Conservation (phyloP, 2,113 vertebrate species). For the Genyomyrus donnyi region DNA sequence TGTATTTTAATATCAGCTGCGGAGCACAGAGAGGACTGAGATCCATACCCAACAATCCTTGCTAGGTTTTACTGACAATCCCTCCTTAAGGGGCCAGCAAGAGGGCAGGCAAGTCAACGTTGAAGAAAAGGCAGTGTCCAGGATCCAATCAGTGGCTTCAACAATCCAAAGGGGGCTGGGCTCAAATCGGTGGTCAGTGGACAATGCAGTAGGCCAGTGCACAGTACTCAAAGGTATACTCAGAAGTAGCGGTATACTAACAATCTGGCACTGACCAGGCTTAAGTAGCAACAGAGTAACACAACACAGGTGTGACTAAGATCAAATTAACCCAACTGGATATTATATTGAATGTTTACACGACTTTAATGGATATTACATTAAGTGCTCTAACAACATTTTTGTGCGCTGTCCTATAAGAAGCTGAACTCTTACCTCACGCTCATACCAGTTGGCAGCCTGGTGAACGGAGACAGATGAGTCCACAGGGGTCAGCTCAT, state of each 20-base stretch:
- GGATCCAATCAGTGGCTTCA: background rate
- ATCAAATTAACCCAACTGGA: background rate
- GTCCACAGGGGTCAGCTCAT: slow-evolving; percentile 83
- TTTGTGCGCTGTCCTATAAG: background rate
- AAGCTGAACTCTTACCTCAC: slow-evolving; percentile 75
- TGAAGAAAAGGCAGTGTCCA: background rate
- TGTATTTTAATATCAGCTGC: background rate
- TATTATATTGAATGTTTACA: too few species aligned
- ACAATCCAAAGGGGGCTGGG: background rate
- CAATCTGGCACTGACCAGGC: background rate
- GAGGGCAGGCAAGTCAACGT: background rate
- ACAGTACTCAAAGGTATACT: background rate
- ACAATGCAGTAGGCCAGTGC: background rate
- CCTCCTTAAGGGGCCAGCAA: background rate
- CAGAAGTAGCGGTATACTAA: background rate
- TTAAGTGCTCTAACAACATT: background rate
- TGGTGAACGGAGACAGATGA: slow-evolving; percentile 69
- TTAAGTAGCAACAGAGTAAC: background rate
- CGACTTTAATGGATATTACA: background rate
- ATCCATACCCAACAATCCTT: background rate
- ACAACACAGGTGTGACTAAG: background rate
- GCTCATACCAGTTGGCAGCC: slow-evolving; percentile 92
- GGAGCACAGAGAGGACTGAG: background rate
- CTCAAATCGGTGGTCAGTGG: background rate
- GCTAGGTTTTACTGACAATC: background rate